Percentiles rank a stretch among this genome's conserved stretches.
These are phyloP conservation scores for Melanerpes aurifrons DNA, from an alignment of 2,113 vertebrate species.

Conservation along the genomic window DNA sequence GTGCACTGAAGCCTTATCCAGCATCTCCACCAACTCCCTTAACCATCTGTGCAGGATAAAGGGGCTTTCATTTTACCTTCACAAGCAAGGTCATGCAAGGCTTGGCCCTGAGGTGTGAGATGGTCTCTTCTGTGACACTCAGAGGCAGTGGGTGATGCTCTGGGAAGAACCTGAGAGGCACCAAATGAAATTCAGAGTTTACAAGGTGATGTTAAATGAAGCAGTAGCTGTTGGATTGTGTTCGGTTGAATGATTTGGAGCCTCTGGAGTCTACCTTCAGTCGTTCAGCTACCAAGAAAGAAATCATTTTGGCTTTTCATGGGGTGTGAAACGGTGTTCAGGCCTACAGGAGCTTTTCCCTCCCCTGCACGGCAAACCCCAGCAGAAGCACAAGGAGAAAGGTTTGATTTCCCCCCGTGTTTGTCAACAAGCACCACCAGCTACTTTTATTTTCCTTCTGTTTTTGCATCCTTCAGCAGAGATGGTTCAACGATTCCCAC, in stretches of 20 bases:
- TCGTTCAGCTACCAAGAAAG: background rate
- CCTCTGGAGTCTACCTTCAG: background rate
- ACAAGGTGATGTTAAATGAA: background rate
- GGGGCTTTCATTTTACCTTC: background rate
- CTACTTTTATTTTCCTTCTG: background rate
- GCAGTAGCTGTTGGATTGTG: background rate
- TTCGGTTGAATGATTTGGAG: rapidly evolving
- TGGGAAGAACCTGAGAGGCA: background rate
- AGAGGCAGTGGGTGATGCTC: background rate
- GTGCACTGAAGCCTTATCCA: rapidly evolving
- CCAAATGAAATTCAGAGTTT: background rate
- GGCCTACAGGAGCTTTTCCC: background rate
- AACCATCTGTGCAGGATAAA: background rate
- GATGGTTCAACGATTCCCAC: background rate
- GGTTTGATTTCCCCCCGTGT: rapidly evolving
- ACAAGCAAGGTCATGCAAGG: background rate
- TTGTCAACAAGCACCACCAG: background rate
- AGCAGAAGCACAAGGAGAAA: background rate
- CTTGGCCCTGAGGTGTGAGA: background rate
- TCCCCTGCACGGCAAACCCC: background rate
- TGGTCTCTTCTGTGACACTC: background rate
- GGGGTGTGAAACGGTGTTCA: background rate
- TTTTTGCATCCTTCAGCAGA: background rate
- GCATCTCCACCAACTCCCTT: background rate
- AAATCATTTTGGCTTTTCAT: background rate